Percentiles rank a stretch among this genome's conserved stretches.
phyloP scores from a whole-genome alignment of 2,113 vertebrate genomes.

The Oplegnathus fasciatus region DNA sequence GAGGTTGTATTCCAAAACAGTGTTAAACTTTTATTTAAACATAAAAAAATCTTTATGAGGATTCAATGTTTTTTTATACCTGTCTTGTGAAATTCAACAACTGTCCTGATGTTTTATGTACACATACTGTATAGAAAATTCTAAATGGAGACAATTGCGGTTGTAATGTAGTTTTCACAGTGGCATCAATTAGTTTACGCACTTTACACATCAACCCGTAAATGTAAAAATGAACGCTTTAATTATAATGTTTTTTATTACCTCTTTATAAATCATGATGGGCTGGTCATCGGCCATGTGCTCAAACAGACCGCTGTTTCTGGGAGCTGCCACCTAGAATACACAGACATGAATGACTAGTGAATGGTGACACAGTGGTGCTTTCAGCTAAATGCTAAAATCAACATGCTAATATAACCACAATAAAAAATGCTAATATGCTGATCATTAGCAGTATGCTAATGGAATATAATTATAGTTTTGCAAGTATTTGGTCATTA shows the following conservation, averaged over 20 bases:
- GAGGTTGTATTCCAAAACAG: background rate
- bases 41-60: background rate
- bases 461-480: no score
- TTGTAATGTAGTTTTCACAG: background rate
- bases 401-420: no score
- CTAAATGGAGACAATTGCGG: no score
- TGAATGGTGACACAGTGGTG: no score
- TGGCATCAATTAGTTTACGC: background rate
- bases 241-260: constrained; percentile 18
- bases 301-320: constrained; percentile 33
- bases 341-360: constrained; percentile 3
- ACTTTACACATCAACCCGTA: background rate
- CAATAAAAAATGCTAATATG: no score
- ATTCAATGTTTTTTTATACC: background rate
- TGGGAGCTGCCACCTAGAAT: constrained; percentile 57
- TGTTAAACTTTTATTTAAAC: background rate
- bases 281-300: fast-evolving
- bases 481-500: no score
- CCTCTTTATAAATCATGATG: constrained; percentile 67
- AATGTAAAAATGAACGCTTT: background rate
- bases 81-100: background rate
- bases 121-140: no score
- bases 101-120: background rate
- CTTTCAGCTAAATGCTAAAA: no score
- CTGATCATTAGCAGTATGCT: no score